Base-by-base conservation (phyloP, 64 coral and sea anemone genomes). In the Actinia equina region DNA sequence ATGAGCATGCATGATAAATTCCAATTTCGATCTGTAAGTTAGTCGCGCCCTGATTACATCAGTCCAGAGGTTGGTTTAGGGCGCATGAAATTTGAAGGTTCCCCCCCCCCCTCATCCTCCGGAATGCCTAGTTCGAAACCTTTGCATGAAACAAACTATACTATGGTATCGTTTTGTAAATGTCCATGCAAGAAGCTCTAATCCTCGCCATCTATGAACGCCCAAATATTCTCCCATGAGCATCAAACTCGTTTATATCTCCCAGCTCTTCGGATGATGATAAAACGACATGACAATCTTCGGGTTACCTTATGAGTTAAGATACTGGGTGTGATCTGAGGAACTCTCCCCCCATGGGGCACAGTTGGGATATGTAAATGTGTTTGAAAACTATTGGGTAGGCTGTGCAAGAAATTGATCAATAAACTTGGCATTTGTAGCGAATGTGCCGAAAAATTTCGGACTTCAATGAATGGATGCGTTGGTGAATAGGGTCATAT, bases 311-410 rank as follows among this genome's bases (percentile, higher is more conserved):
- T 10, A 71, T 71, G 8, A 90, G 20, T 90, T 85, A 30, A 90
- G 22, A 10, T 90, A 90, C 82, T 90, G 81, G 81, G 83, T 85
- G 70, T 90, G 1, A 25, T 52, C n/a, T n/a, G n/a, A n/a, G n/a
- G n/a, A 41, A 54, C 63, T 10, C 26, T 17, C 78, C 67, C 55
- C 89, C 83, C 14, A 77, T 90, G 7, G 89, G 89, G 89, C 4
- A 78, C 56, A 64, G 76, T 20, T 30, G 71, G 82, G 77, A 77
- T 85, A 2, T 59, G 89, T 57, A 85, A 83, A 52, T 90, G 89
- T 5, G 71, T 71, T 27, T 85, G 19, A 90, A 76, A 22, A 90
- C 25, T 44, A 82, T 82, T 20, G 89, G 89, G 71, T 25, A 77
- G 89, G 63, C 26, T 22, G 14, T 83, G 15, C 52, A 9, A 19